Evolutionary conservation across 1,140 invertebrate genomes (phyloP).

Genomic region (Sminthurinus signatus): DNA sequence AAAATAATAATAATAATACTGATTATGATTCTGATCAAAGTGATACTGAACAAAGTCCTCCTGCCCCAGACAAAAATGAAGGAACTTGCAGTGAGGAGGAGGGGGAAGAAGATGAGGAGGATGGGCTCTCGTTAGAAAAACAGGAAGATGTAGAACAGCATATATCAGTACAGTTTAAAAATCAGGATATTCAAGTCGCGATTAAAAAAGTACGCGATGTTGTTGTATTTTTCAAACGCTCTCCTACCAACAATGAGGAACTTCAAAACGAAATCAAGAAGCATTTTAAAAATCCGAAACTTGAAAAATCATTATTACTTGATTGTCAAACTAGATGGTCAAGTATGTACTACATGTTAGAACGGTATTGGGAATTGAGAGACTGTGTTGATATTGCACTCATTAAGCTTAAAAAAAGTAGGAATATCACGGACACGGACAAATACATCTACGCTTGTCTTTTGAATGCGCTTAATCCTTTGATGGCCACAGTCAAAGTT

Average conservation of each 20-base stretch:
- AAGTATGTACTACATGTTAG: conserved; percentile 1
- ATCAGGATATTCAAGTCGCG: not conserved
- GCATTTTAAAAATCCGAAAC: not conserved
- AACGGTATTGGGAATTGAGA: not conserved
- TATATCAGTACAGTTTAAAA: not conserved
- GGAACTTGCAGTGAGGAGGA: too few species aligned
- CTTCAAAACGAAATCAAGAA: conserved; percentile 4
- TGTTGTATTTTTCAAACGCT: not conserved
- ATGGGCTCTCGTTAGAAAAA: not conserved
- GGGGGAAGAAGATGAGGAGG: too few species aligned
- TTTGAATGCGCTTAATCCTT: not conserved
- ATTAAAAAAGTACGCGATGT: conserved; percentile 11
- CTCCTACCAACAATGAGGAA: not conserved
- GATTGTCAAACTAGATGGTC: conserved; percentile 13
- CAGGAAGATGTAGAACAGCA: too few species aligned
- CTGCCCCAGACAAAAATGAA: too few species aligned
- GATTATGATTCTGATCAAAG: not conserved
- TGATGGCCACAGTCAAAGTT: not conserved
- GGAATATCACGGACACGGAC: not conserved
- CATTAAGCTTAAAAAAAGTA: not conserved
- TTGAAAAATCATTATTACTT: not conserved
- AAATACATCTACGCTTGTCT: not conserved
- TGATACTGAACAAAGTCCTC: too few species aligned
- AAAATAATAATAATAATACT: not conserved
- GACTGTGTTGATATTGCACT: not conserved